Evolutionary conservation across 1,140 invertebrate genomes (phyloP).

Genomic region (Homalodisca vitripennis): DNA sequence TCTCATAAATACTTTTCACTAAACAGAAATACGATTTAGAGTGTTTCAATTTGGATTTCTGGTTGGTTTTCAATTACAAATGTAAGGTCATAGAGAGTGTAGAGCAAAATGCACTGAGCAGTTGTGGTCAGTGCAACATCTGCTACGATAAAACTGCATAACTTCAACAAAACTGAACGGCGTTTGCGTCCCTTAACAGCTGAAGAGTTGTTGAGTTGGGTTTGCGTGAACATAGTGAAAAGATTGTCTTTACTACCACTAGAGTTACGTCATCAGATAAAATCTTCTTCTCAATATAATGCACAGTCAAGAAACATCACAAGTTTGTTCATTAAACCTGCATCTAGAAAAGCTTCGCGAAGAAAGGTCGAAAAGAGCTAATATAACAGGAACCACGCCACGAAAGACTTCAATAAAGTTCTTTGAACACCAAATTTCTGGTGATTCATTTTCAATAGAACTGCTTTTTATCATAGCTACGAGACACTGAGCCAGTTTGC

Average conservation of each 20-base stretch:
- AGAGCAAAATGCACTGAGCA: not conserved
- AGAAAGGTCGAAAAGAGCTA: not conserved
- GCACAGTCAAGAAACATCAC: not conserved
- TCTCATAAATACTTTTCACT: not conserved
- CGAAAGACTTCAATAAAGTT: not conserved
- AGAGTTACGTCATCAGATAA: not conserved
- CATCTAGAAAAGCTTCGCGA: not conserved
- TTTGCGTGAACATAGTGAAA: not conserved
- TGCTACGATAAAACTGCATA: not conserved
- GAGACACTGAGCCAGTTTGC: slow-evolving; percentile 10
- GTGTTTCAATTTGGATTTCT: not conserved
- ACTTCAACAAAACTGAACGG: not conserved
- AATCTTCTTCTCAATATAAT: not conserved
- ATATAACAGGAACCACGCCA: not conserved
- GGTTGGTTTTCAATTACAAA: not conserved
- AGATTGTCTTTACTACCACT: not conserved
- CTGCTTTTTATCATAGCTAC: not conserved
- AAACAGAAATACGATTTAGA: not conserved
- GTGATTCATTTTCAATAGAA: not conserved
- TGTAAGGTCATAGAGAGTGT: not conserved
- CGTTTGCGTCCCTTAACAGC: not conserved
- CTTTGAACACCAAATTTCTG: not conserved
- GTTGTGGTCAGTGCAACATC: not conserved
- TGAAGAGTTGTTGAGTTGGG: not conserved
- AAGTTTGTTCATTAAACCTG: not conserved